Evolutionary conservation across 1,140 invertebrate genomes (phyloP).

Genomic region (Euglossa dilemma): DNA sequence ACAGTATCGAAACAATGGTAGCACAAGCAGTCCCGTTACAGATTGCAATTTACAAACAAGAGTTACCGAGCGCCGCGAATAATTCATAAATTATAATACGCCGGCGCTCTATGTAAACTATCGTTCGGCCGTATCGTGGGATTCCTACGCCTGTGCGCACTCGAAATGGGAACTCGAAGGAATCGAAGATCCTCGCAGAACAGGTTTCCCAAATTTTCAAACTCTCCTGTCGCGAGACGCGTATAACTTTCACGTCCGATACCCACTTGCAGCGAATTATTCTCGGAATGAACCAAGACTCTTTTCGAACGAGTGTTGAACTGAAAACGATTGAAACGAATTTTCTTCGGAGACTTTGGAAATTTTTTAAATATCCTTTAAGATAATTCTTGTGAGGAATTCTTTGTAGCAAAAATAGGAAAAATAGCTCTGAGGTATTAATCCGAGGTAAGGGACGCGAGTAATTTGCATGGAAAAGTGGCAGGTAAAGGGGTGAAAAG

Average conservation of each 20-base stretch:
- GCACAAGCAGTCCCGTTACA: constrained; percentile 26
- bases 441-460: background rate
- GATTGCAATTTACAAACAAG: constrained; percentile 30
- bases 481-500: background rate
- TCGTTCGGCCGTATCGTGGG: background rate
- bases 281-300: background rate
- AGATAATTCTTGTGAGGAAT: too few relatives aligned
- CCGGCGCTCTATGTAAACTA: background rate
- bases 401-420: background rate
- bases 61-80: background rate
- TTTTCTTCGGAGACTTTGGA: too few relatives aligned
- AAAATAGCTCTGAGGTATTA: background rate
- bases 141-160: background rate
- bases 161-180: too few relatives aligned
- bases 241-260: too few relatives aligned
- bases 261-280: background rate
- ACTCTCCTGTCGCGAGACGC: too few relatives aligned
- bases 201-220: too few relatives aligned
- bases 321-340: too few relatives aligned
- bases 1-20: constrained; percentile 27
- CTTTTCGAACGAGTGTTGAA: background rate
- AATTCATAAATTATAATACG: constrained; percentile 22
- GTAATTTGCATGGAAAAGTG: background rate
- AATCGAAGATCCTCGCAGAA: too few relatives aligned
- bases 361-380: background rate